Base-by-base conservation (phyloP, 2,797 vertebrate genomes). In the Orientallactaga sibirica region DNA sequence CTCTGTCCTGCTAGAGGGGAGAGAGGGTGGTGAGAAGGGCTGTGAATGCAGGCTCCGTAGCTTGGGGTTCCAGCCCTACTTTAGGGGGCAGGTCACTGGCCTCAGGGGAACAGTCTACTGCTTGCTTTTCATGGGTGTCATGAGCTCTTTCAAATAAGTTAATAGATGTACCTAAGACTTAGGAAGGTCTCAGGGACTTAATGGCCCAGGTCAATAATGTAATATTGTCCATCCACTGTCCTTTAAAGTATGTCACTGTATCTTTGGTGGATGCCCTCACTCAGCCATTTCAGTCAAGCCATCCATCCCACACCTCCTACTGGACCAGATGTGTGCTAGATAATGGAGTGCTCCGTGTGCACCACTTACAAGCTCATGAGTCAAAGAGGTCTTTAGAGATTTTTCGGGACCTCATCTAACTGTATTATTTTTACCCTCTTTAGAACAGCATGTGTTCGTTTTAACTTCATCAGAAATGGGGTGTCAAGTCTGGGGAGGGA, bases 361-460 rank as follows among this genome's bases (percentile, higher is more conserved):
- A 37, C 12, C 25, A 1, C 24, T 76, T 82, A 4, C 62, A 94
- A 88, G 67, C 18, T 85, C 37, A 58, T 48, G 90, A 90, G n/a
- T 80, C 76, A 85, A 77, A 92, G 61, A 92, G 22, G 58, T 67
- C 61, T 95, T 71, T 33, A 41, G 77, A 64, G n/a, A 91, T 70
- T 73, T 73, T 20, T 81, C 64, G 90, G 79, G 29, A 70, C 62
- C 96, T 90, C 41, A 66, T 24, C 67, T 88, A 79, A 93, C 43
- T 75, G 15, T 78, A 78, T 76, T 61, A 55, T 68, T 2, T 18
- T 52, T 4, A 62, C 19, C 16, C 18, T 86, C 33, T 82, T 82
- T 58, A 37, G 61, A 84, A 82, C 25, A 37, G 11, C 4, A 19
- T 20, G 22, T 81, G n/a, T 92, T 93, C 18, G 20, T 87, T 95